phyloP scores from a whole-genome alignment of 1,140 invertebrate species.

The Psilanteris sp. region DNA sequence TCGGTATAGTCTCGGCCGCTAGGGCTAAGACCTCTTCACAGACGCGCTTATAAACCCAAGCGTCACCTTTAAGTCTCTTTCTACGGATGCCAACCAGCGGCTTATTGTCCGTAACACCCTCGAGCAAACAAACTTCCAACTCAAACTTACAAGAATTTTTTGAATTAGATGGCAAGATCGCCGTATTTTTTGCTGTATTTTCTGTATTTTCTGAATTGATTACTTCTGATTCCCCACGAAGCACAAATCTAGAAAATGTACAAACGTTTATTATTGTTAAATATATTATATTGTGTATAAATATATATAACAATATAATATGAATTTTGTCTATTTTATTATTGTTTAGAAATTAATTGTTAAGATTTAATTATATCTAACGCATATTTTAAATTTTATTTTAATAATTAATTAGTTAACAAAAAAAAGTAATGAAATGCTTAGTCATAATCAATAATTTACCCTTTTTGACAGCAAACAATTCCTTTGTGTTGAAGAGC shows the following conservation, averaged over 20 bases:
- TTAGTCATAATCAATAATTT: slow-evolving; percentile 42
- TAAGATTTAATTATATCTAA: background rate
- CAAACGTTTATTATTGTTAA: no score
- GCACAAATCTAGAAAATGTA: slow-evolving; percentile 83
- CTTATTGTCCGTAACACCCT: slow-evolving; percentile 68
- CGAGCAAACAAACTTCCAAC: slow-evolving; percentile 87
- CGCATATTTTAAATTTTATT: no score
- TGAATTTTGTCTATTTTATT: no score
- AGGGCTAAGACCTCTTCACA: slow-evolving; percentile 89
- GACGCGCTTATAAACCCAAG: slow-evolving; percentile 92
- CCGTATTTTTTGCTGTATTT: no score
- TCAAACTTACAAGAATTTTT: slow-evolving; percentile 85
- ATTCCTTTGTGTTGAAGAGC: slow-evolving; percentile 86
- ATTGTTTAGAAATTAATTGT: no score
- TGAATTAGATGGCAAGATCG: slow-evolving; percentile 63
- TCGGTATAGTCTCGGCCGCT: slow-evolving; percentile 76
- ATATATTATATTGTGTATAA: no score
- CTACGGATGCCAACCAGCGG: slow-evolving; percentile 85
- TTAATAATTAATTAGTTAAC: no score
- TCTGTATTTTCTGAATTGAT: slow-evolving; percentile 21
- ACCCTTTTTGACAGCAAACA: slow-evolving; percentile 86
- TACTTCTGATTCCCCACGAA: slow-evolving; percentile 83
- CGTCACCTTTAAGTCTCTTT: slow-evolving; percentile 90
- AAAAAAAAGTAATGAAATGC: no score
- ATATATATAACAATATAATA: no score